phyloP scores from a whole-genome alignment of 1,140 invertebrate species.

The Aleiodes sp. region DNA sequence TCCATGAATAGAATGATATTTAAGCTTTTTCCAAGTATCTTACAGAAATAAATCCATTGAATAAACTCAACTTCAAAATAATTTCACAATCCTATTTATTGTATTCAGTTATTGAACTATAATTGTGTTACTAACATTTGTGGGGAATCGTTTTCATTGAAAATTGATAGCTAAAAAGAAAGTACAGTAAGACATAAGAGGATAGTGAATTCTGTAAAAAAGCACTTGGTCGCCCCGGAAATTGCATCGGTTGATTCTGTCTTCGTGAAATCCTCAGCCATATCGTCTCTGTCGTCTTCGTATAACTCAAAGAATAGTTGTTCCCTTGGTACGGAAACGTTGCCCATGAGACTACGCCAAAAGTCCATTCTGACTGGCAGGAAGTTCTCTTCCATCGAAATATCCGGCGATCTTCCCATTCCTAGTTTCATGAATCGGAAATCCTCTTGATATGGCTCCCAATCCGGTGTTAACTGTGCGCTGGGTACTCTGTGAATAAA shows the following conservation, averaged over 20 bases:
- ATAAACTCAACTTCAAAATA: no score
- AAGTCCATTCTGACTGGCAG: conserved; percentile 50
- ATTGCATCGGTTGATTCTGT: not conserved
- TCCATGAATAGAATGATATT: no score
- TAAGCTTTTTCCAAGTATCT: no score
- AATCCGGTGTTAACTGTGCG: conserved; percentile 37
- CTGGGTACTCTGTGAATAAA: conserved; percentile 48
- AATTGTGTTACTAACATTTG: no score
- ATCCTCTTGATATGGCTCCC: conserved; percentile 50
- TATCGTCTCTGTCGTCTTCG: conserved; percentile 24
- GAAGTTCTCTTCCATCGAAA: conserved; percentile 44
- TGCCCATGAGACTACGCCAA: conserved; percentile 44
- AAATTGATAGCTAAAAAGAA: not conserved
- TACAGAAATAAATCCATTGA: no score
- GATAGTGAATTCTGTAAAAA: not conserved
- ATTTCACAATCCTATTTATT: no score
- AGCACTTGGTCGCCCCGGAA: not conserved
- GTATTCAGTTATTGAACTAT: no score
- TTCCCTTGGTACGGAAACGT: conserved; percentile 30
- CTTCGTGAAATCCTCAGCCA: not conserved
- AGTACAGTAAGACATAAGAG: not conserved
- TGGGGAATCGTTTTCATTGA: no score
- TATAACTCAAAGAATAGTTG: conserved; percentile 23
- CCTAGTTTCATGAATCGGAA: conserved; percentile 50
- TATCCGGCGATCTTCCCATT: conserved; percentile 38